Percentiles rank a stretch among this genome's conserved stretches.
These are phyloP conservation scores for Ophthalmolycus amberensis DNA, from an alignment of 2,113 vertebrate species.

Conservation along the genomic window DNA sequence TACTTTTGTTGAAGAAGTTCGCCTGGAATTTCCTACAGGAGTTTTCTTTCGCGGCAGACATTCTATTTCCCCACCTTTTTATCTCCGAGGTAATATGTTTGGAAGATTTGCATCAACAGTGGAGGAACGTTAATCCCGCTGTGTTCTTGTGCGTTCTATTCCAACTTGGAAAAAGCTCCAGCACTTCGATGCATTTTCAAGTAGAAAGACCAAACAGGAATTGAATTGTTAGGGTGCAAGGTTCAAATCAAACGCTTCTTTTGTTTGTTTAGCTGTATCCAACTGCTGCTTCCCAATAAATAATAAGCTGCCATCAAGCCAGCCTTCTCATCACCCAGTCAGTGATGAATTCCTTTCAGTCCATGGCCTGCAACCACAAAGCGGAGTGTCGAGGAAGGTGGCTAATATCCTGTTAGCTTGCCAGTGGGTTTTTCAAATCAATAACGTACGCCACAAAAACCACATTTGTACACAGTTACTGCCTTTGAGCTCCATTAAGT, in stretches of 20 bases:
- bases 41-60: conserved; percentile 85
- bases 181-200: conserved; percentile 65
- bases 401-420: conserved; percentile 79
- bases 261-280: conserved; percentile 38
- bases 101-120: background rate
- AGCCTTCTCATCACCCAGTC: conserved; percentile 56
- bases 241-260: conserved; percentile 35
- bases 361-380: conserved; percentile 83
- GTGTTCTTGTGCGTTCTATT: conserved; percentile 57
- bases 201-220: background rate
- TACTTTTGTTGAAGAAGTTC: conserved; percentile 89
- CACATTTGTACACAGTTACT: conserved; percentile 42
- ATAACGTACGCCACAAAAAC: conserved; percentile 70
- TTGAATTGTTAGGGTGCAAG: background rate
- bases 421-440: conserved; percentile 57
- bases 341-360: conserved; percentile 59
- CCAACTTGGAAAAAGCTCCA: conserved; percentile 56
- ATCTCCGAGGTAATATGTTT: background rate
- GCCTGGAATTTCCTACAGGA: conserved; percentile 88
- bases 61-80: conserved; percentile 46
- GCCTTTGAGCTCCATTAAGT: conserved; percentile 22
- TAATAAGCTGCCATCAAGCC: conserved; percentile 72
- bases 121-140: conserved; percentile 36
- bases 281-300: conserved; percentile 58
- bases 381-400: conserved; percentile 64